A percentile compares a stretch with the other conserved stretches of the same genome.
Conservation (phyloP, 1,140 invertebrate species). For the Drosophila simulans region DNA sequence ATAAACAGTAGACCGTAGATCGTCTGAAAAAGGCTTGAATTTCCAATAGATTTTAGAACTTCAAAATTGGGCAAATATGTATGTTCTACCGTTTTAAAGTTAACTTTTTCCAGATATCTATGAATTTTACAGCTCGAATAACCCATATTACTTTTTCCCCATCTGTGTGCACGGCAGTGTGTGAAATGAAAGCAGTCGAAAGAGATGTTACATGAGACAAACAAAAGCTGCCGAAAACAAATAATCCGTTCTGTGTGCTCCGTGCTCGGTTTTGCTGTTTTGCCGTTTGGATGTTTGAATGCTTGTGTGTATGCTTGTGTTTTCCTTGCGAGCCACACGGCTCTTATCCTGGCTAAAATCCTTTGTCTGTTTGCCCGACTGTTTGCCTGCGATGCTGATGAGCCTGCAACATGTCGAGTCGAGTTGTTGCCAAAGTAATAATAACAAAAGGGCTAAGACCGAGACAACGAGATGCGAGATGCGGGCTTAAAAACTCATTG, state of each 20-base stretch:
- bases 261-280: constrained; percentile 36
- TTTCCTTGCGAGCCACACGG: constrained; percentile 56
- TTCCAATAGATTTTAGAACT: neutral
- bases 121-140: neutral
- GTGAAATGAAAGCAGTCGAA: constrained; percentile 34
- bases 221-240: constrained; percentile 79
- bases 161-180: constrained; percentile 5
- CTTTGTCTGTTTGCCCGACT: constrained; percentile 53
- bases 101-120: neutral
- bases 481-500: constrained; percentile 71
- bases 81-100: neutral
- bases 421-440: constrained; percentile 74
- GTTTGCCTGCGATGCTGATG: constrained; percentile 60
- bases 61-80: neutral
- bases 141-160: constrained; percentile 11
- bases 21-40: too few relatives aligned
- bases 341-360: constrained; percentile 51
- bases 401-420: constrained; percentile 75
- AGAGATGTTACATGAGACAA: constrained; percentile 49
- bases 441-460: constrained; percentile 69
- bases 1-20: too few relatives aligned
- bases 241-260: constrained; percentile 59
- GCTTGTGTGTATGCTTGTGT: constrained; percentile 45
- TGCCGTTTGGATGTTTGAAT: constrained; percentile 31
- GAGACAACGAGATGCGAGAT: constrained; percentile 2